phyloP scores from a whole-genome alignment of 2,888 invertebrate species.

The Ormyrus labotus region DNA sequence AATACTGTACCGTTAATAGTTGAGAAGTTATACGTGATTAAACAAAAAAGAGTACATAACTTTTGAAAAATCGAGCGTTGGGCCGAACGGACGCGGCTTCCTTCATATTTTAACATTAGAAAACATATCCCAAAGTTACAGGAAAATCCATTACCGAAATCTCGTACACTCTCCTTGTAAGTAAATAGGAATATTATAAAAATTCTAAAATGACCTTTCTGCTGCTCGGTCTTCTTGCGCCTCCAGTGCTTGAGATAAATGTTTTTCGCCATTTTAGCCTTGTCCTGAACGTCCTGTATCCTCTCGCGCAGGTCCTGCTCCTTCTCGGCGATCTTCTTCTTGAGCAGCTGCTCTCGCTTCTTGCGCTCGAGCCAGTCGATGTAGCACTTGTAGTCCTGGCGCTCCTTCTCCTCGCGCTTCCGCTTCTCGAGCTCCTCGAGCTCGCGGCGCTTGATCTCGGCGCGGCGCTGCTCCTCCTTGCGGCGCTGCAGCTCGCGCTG shows the following conservation, averaged over 20 bases:
- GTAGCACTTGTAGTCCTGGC: slow-evolving; percentile 75
- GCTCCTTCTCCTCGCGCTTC: slow-evolving; percentile 71
- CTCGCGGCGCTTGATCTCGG: slow-evolving; percentile 58
- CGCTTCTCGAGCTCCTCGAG: slow-evolving; percentile 63
- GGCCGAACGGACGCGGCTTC: too few relatives aligned
- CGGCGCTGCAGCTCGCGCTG: slow-evolving; percentile 67
- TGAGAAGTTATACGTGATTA: too few relatives aligned
- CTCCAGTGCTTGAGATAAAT: slow-evolving; percentile 77
- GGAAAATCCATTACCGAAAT: too few relatives aligned
- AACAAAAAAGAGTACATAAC: too few relatives aligned
- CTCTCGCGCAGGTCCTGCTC: slow-evolving; percentile 76
- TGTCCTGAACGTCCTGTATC: slow-evolving; percentile 69
- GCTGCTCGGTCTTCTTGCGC: slow-evolving; percentile 79
- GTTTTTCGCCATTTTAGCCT: slow-evolving; percentile 64
- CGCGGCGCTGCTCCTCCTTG: slow-evolving; percentile 68
- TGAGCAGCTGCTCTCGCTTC: slow-evolving; percentile 73
- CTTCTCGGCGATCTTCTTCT: slow-evolving; percentile 75
- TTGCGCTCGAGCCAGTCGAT: slow-evolving; percentile 74
- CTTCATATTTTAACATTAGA: too few relatives aligned
- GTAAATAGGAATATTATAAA: background rate
- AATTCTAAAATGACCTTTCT: slow-evolving; percentile 76
- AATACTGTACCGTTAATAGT: too few relatives aligned
- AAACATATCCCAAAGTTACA: too few relatives aligned
- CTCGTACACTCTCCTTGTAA: background rate
- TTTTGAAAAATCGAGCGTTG: too few relatives aligned